phyloP scores from a whole-genome alignment of 2,113 vertebrate genomes.

The Caracal caracal region DNA sequence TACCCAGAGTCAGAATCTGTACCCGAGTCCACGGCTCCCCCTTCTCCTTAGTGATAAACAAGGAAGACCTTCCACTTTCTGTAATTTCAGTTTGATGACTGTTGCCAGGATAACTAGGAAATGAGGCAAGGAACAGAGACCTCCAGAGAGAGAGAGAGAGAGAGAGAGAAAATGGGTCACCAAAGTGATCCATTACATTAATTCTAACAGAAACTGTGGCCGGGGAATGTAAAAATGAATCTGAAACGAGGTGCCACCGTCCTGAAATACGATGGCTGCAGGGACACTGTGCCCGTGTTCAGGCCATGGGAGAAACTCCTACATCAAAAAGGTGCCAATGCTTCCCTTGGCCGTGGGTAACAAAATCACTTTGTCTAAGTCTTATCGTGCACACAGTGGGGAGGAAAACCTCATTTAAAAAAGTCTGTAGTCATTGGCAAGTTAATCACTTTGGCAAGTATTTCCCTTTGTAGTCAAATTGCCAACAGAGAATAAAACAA shows the following conservation, averaged over 20 bases:
- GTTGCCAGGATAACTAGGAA: constrained; percentile 50
- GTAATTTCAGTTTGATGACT: constrained; percentile 49
- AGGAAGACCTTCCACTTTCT: constrained; percentile 63
- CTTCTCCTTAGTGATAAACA: constrained; percentile 42
- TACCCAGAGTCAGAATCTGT: not conserved
- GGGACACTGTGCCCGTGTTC: not conserved
- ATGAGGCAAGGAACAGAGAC: constrained; percentile 23
- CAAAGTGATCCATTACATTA: constrained; percentile 2
- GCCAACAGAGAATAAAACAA: constrained; percentile 30
- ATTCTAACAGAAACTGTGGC: constrained; percentile 13
- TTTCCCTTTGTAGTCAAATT: not conserved
- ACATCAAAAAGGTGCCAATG: not conserved
- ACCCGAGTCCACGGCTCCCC: not conserved
- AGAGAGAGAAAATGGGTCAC: not conserved
- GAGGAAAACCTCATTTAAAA: not conserved
- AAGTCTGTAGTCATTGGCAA: not conserved
- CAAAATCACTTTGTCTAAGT: not conserved
- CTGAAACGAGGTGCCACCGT: not conserved
- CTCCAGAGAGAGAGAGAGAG: not conserved
- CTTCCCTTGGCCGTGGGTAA: not conserved
- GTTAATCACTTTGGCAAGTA: not conserved
- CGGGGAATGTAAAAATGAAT: constrained; percentile 38
- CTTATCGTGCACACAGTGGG: not conserved
- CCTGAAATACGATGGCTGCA: not conserved
- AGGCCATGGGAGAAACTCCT: not conserved